These are phyloP conservation scores for Platorchestia sp. DNA, from an alignment of 1,140 invertebrate species.

Conservation along the genomic window DNA sequence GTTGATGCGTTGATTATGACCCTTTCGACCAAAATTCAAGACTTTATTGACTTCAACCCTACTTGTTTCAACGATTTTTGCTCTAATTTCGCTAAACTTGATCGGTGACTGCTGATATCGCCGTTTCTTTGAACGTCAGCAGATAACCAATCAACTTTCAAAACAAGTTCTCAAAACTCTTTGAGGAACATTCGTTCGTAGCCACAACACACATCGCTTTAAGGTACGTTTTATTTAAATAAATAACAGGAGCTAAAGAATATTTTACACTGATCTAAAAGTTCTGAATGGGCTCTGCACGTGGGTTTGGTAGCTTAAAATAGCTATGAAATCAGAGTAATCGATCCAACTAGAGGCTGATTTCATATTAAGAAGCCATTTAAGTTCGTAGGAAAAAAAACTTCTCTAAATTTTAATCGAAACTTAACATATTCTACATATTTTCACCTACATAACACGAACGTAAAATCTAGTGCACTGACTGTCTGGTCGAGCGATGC, in stretches of 20 bases:
- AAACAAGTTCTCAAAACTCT: background rate
- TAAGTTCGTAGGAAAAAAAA: background rate
- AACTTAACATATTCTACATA: background rate
- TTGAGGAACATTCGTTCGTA: background rate
- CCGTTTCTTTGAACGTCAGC: background rate
- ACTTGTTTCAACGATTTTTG: no score
- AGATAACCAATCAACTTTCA: background rate
- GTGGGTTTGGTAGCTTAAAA: background rate
- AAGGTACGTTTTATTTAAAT: background rate
- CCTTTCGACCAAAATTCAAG: no score
- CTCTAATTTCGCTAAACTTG: background rate
- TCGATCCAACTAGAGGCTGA: background rate
- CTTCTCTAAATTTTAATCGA: background rate
- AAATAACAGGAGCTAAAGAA: no score
- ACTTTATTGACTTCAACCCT: no score
- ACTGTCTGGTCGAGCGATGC: slow-evolving; percentile 47
- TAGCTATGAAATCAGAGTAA: no score
- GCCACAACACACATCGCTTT: background rate
- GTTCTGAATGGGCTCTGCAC: no score
- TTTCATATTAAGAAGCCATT: background rate
- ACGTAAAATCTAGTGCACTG: background rate
- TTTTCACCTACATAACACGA: background rate
- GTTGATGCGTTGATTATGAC: no score
- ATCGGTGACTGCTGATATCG: no score
- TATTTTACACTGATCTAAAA: no score